These are phyloP conservation scores for Thymelicus acteon DNA, from an alignment of 2,888 invertebrate species.

Conservation along the genomic window DNA sequence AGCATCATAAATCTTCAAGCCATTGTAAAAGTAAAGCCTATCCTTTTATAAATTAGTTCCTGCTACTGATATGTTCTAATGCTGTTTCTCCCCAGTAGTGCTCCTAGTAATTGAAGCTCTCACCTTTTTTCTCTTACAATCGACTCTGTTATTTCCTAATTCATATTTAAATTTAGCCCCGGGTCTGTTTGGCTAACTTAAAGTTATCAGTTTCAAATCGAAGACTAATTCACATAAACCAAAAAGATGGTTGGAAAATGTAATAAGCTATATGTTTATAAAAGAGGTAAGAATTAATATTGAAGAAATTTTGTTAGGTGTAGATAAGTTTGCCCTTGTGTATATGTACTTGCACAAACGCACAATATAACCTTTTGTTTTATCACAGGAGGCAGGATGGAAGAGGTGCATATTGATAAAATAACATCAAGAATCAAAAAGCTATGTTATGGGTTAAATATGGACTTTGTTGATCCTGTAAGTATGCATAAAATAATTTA, in stretches of 20 bases:
- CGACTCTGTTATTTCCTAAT: no score
- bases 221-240: background rate
- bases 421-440: conserved; percentile 98
- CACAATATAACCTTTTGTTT: background rate
- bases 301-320: background rate
- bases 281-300: conserved; percentile 69
- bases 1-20: no score
- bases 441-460: conserved; percentile 97
- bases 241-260: conserved; percentile 71
- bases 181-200: no score
- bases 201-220: background rate
- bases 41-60: no score
- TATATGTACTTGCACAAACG: no score
- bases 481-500: conserved; percentile 59
- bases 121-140: no score
- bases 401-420: conserved; percentile 98
- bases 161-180: no score
- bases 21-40: no score
- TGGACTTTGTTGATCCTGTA: conserved; percentile 98
- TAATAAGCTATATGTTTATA: conserved; percentile 77
- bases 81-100: conserved; percentile 45
- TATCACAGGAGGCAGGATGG: conserved; percentile 92
- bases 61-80: conserved; percentile 30
- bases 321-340: background rate
- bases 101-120: no score